Evolutionary conservation across 2,888 invertebrate species (phyloP).

Genomic region (Chrysolina oricalcia): DNA sequence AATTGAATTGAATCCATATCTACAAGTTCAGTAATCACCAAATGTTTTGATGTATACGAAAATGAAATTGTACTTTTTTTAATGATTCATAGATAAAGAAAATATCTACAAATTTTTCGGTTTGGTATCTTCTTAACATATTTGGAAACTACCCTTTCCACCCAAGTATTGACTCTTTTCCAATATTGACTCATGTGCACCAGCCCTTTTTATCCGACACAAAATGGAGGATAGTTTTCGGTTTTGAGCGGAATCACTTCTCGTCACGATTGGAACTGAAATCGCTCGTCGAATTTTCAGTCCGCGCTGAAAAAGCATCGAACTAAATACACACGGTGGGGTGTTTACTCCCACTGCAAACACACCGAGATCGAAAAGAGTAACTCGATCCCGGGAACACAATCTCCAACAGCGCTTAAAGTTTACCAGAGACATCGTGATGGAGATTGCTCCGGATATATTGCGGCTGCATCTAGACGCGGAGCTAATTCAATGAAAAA

Average conservation of each 20-base stretch:
- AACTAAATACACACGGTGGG: conserved; percentile 53
- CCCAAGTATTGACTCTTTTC: too few relatives aligned
- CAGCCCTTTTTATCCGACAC: background rate
- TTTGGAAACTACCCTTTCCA: too few relatives aligned
- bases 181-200: background rate
- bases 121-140: too few relatives aligned
- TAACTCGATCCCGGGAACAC: conserved; percentile 54
- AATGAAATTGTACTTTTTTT: too few relatives aligned
- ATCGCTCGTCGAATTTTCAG: conserved; percentile 40
- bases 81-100: too few relatives aligned
- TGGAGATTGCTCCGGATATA: conserved; percentile 37
- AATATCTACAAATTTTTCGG: too few relatives aligned
- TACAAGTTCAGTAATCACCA: too few relatives aligned
- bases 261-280: conserved; percentile 23
- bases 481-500: conserved; percentile 18
- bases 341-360: conserved; percentile 54
- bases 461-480: background rate
- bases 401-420: conserved; percentile 49
- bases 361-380: conserved; percentile 50
- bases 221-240: conserved; percentile 19
- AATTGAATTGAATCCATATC: too few relatives aligned
- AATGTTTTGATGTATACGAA: too few relatives aligned
- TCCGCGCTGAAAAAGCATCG: conserved; percentile 51
- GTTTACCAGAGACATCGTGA: conserved; percentile 38
- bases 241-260: conserved; percentile 1